Percentiles rank a stretch among this genome's conserved stretches.
Conservation (phyloP, 2,797 vertebrate species). For the Anas flavirostris region DNA sequence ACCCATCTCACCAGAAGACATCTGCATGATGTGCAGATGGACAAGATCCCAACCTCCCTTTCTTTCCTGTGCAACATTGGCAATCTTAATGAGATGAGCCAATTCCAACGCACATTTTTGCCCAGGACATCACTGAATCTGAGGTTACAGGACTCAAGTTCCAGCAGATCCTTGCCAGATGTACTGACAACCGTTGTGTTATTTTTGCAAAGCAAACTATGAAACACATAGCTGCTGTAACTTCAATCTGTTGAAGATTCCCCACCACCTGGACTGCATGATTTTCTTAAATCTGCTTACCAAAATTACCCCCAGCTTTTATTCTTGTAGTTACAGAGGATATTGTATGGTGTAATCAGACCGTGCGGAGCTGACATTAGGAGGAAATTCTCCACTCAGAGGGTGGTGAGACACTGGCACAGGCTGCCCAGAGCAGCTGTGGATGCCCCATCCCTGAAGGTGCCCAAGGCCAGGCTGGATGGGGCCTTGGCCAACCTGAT, state of each 20-base stretch:
- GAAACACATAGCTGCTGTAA: not conserved
- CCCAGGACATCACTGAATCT: not conserved
- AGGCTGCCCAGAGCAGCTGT: no score
- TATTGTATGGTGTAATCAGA: not conserved
- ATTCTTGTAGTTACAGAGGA: not conserved
- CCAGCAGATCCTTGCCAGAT: not conserved
- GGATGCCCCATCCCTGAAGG: no score
- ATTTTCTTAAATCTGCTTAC: not conserved
- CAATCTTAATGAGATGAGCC: not conserved
- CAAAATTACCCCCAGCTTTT: not conserved
- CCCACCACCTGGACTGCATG: not conserved
- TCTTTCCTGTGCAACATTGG: not conserved
- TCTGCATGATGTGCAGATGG: not conserved
- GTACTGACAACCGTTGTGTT: not conserved
- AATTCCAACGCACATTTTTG: not conserved
- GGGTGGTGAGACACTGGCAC: no score
- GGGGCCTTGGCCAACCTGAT: no score
- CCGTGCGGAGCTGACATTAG: not conserved
- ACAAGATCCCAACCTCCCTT: not conserved
- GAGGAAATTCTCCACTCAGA: no score
- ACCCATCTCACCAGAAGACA: not conserved
- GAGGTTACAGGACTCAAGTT: not conserved
- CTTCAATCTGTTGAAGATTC: not conserved
- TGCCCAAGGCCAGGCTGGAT: no score
- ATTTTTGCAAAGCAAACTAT: not conserved